Conservation (phyloP, 2,888 invertebrate species). For the Carcina quercana region DNA sequence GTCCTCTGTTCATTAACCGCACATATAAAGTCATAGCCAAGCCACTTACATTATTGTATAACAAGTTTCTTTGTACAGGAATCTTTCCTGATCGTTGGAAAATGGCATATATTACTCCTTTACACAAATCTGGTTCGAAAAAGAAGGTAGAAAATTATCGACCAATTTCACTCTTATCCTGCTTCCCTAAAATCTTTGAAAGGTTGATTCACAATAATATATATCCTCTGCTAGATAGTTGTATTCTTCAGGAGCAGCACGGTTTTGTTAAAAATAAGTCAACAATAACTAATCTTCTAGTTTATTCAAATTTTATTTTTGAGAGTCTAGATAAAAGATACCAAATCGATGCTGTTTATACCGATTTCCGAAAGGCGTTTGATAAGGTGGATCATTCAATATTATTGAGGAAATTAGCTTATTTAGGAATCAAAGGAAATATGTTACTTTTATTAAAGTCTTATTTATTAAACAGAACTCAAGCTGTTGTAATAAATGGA, state of each 20-base stretch:
- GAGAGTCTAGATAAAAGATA: not conserved
- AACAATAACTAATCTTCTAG: constrained; percentile 2
- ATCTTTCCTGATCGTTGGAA: constrained; percentile 5
- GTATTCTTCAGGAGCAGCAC: constrained; percentile 1
- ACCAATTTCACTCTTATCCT: constrained; percentile 4
- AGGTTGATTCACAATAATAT: not conserved
- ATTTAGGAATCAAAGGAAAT: not conserved
- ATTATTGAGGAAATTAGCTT: not conserved
- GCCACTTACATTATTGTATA: not conserved
- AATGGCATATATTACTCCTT: constrained; percentile 4
- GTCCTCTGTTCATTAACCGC: not conserved
- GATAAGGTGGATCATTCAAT: constrained; percentile 4
- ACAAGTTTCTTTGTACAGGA: not conserved
- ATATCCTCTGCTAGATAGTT: not conserved
- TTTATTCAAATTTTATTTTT: constrained; percentile 1
- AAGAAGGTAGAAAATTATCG: constrained; percentile 5
- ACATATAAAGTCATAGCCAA: not conserved
- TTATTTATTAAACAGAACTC: not conserved
- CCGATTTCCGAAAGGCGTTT: constrained; percentile 14
- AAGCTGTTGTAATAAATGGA: not conserved
- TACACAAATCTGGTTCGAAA: constrained; percentile 5
- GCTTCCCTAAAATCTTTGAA: constrained; percentile 1
- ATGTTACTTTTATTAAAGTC: not conserved
- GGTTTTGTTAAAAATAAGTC: constrained; percentile 5
- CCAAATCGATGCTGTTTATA: constrained; percentile 8